Evolutionary conservation across 1,140 invertebrate genomes (phyloP), one percentile per base, ranked within the genome.

Genomic region (Epicauta chinensis): DNA sequence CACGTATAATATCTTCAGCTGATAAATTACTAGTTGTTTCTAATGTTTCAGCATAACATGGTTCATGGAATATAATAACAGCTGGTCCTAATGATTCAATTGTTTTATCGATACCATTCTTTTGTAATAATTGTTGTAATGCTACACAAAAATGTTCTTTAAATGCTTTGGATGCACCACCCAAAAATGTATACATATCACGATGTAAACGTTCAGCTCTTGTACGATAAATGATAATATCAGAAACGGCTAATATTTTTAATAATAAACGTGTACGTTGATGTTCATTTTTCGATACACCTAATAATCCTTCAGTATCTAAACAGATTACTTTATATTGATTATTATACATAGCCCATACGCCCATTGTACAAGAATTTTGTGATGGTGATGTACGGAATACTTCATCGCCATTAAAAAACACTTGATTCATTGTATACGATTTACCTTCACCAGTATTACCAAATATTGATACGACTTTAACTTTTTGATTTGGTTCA

Each of bases 361-460:
- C 83, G 16, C 89, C 89, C 17, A 89, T 66, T 1, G 89, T 91
- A 59, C 88, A 89, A 0, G 86, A 86, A 35, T 70, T 76, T 61
- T 89, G 86, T 52, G 81, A 76, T 1, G 78, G 70, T 11, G 84
- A 88, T 0, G 87, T 90, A 51, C 75, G 73, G 69, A 91, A 91
- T 1, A 91, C 74, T 70, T 89, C 81, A 55, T 77, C 67, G 0
- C 86, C 86, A 61, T 78, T 70, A 66, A 91, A 92, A 64, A 93
- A 90, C 11, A 81, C 80, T 58, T 89, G 78, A 72, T 93, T 93
- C 46, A 92, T 67, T 0, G 87, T 89, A 59, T 86, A 77, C 31
- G 88, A 91, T 71, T 92, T 92, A 1, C 89, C 89, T 73, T 91
- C 88, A 0, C 89, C 88, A 1, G 87, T 90, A 61, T 89, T 91